These are phyloP conservation scores for Lucilia sericata DNA, from an alignment of 1,140 invertebrate genomes.

Conservation along the genomic window DNA sequence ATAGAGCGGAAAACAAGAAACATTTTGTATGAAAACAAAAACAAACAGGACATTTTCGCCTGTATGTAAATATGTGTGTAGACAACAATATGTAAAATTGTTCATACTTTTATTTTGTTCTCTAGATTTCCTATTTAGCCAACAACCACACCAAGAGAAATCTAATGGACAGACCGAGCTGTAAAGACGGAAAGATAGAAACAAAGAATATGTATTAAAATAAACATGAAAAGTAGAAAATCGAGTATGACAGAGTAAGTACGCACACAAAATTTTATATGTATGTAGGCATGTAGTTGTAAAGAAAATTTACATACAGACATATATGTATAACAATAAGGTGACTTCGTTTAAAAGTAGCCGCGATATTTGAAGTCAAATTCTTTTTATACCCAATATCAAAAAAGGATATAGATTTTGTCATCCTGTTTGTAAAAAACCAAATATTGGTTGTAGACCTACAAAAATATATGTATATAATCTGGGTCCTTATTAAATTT, in stretches of 20 bases:
- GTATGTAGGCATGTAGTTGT: background rate
- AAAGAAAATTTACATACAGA: too few species aligned
- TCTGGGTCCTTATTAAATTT: too few species aligned
- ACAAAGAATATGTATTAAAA: background rate
- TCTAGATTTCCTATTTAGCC: background rate
- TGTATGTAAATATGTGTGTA: background rate
- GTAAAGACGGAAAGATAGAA: too few species aligned
- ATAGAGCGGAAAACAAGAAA: constrained; percentile 34
- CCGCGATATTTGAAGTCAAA: too few species aligned
- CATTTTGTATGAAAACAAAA: background rate
- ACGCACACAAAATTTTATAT: background rate
- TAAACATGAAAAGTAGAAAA: background rate
- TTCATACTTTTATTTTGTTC: background rate
- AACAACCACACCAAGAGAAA: background rate
- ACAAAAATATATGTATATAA: too few species aligned
- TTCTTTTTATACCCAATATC: too few species aligned
- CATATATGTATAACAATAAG: too few species aligned
- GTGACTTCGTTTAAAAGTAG: too few species aligned
- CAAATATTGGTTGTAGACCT: too few species aligned
- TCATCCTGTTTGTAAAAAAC: too few species aligned
- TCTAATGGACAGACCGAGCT: background rate
- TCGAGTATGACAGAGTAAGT: background rate
- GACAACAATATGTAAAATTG: constrained; percentile 39
- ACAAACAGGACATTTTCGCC: constrained; percentile 16
- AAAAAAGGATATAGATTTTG: too few species aligned